Evolutionary conservation across 2,888 invertebrate species (phyloP).

Genomic region (Brachypterus glaber): DNA sequence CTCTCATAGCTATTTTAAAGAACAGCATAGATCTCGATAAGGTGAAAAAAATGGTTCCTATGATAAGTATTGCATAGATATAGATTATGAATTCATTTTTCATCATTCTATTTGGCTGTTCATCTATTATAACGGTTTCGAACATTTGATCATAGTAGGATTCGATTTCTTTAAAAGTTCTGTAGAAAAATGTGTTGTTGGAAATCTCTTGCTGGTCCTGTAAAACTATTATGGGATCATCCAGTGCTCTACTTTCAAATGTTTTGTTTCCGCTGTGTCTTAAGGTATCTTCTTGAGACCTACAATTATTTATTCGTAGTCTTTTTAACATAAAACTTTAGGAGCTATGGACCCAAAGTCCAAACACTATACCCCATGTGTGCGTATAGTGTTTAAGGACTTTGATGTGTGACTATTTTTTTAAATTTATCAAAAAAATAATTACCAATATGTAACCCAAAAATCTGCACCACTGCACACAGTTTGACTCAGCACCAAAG

Average conservation of each 20-base stretch:
- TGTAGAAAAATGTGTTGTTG: conserved; percentile 2
- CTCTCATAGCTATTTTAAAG: conserved; percentile 62
- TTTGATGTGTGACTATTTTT: no score
- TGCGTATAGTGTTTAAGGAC: no score
- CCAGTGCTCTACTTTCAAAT: no score
- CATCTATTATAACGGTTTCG: conserved; percentile 15
- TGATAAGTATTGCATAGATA: conserved; percentile 49
- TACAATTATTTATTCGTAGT: no score
- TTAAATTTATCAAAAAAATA: no score
- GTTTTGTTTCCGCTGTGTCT: conserved; percentile 12
- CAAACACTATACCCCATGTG: no score
- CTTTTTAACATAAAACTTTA: no score
- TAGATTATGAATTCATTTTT: conserved; percentile 25
- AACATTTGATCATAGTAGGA: conserved; percentile 12
- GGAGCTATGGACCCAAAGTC: no score
- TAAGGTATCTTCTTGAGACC: conserved; percentile 38
- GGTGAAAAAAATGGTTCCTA: conserved; percentile 49
- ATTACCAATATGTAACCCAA: conserved; percentile 1
- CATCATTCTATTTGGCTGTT: conserved; percentile 11
- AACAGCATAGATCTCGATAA: conserved; percentile 57
- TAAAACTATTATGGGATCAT: conserved; percentile 11
- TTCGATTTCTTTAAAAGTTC: not conserved
- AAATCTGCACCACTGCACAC: not conserved
- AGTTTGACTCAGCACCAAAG: not conserved
- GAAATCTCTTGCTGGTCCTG: conserved; percentile 1